These are phyloP conservation scores for Lepidotrigona ventralis DNA, from an alignment of 1,140 invertebrate species.

Conservation along the genomic window DNA sequence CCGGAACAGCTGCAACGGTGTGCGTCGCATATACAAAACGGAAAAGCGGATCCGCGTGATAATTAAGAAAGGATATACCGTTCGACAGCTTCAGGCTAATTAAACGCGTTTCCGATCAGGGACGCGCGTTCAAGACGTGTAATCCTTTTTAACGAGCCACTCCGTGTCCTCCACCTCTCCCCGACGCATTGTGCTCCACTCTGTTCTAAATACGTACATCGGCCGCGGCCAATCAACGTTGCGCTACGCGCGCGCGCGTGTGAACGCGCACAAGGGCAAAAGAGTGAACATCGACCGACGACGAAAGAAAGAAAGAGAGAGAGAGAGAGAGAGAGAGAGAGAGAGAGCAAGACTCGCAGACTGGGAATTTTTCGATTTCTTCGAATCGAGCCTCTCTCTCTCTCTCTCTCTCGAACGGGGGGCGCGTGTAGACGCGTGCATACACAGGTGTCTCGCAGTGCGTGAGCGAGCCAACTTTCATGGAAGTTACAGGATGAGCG, in stretches of 20 bases:
- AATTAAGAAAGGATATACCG: constrained; percentile 39
- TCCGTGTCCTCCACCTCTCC: neutral
- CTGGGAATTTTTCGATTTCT: constrained; percentile 1
- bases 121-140: constrained; percentile 14
- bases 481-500: constrained; percentile 56
- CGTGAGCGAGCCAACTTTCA: constrained; percentile 60
- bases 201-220: neutral
- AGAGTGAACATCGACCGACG: no score
- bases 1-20: constrained; percentile 7
- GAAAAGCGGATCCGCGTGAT: constrained; percentile 11
- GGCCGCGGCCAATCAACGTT: no score
- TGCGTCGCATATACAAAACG: neutral
- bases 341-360: neutral
- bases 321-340: no score
- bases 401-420: no score
- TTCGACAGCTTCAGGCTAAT: constrained; percentile 36
- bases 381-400: neutral
- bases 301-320: no score
- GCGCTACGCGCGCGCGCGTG: neutral
- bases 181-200: neutral
- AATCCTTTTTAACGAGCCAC: constrained; percentile 29
- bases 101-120: constrained; percentile 32
- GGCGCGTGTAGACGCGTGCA: neutral
- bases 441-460: constrained; percentile 28
- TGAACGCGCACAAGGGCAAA: no score